Evolutionary conservation across 2,888 invertebrate genomes (phyloP).

Genomic region (Eilema caniola): DNA sequence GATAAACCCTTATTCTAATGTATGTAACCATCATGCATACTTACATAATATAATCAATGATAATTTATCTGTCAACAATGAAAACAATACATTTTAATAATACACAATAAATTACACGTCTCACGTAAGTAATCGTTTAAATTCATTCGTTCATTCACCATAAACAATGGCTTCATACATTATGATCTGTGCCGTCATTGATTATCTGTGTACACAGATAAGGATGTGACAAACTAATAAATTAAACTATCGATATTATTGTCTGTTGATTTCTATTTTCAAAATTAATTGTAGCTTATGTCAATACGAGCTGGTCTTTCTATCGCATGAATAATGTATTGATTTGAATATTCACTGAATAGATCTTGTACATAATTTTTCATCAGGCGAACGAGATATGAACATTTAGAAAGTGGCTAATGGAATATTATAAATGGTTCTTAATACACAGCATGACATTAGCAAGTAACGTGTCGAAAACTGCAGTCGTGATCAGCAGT

Average conservation of each 20-base stretch:
- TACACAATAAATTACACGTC: slow-evolving; percentile 53
- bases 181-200: slow-evolving; percentile 59
- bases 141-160: slow-evolving; percentile 35
- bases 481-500: not conserved
- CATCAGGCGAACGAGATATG: slow-evolving; percentile 30
- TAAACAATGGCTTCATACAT: slow-evolving; percentile 57
- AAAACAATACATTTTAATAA: slow-evolving; percentile 50
- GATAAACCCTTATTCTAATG: not conserved
- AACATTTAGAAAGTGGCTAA: slow-evolving; percentile 24
- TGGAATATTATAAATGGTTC: not conserved
- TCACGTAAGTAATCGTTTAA: slow-evolving; percentile 57
- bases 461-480: not conserved
- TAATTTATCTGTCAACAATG: slow-evolving; percentile 40
- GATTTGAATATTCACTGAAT: slow-evolving; percentile 35
- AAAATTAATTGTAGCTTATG: slow-evolving; percentile 40
- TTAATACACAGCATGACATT: not conserved
- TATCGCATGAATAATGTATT: slow-evolving; percentile 34
- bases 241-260: slow-evolving; percentile 62
- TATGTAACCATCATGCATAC: not conserved
- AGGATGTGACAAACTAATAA: slow-evolving; percentile 61
- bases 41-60: slow-evolving; percentile 30
- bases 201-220: slow-evolving; percentile 58
- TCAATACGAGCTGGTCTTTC: slow-evolving; percentile 31
- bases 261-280: slow-evolving; percentile 43
- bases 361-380: slow-evolving; percentile 35